Evolutionary conservation across 2,113 vertebrate species (phyloP).

Genomic region (Solea senegalensis): DNA sequence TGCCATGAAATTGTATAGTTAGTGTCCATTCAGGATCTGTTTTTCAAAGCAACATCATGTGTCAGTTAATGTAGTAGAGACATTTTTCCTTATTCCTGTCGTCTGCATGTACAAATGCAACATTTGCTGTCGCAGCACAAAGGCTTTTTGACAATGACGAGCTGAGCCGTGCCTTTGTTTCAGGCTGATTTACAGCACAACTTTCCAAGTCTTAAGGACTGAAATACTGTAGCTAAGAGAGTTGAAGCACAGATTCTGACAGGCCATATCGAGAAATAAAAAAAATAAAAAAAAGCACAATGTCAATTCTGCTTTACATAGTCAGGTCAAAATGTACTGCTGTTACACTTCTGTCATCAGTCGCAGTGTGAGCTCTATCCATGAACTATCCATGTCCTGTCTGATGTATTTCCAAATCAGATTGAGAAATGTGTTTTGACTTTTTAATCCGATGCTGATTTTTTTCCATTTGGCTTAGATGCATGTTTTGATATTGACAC

Average conservation of each 20-base stretch:
- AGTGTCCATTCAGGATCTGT: constrained; percentile 12
- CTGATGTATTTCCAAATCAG: background rate
- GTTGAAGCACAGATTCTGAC: constrained; percentile 26
- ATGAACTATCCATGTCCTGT: background rate
- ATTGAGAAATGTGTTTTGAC: background rate
- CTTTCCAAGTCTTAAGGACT: constrained; percentile 23
- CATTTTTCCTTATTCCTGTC: constrained; percentile 13
- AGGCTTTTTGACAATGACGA: constrained; percentile 22
- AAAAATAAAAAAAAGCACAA: background rate
- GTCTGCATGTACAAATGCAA: constrained; percentile 28
- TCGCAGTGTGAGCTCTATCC: constrained; percentile 1
- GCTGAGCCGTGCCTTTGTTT: constrained; percentile 56
- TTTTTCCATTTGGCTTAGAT: constrained; percentile 46
- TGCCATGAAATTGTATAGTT: constrained; percentile 53
- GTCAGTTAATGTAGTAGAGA: constrained; percentile 16
- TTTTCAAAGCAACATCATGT: constrained; percentile 25
- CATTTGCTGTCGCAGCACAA: constrained; percentile 21
- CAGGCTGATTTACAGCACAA: constrained; percentile 57
- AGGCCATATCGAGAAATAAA: background rate
- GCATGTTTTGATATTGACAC: constrained; percentile 68
- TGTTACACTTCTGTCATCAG: constrained; percentile 6
- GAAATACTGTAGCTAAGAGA: background rate
- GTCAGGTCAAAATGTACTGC: background rate
- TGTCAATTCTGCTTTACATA: background rate
- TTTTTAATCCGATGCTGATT: constrained; percentile 1